These are phyloP conservation scores for Urocolius indicus DNA, from an alignment of 2,113 vertebrate genomes.

Conservation along the genomic window DNA sequence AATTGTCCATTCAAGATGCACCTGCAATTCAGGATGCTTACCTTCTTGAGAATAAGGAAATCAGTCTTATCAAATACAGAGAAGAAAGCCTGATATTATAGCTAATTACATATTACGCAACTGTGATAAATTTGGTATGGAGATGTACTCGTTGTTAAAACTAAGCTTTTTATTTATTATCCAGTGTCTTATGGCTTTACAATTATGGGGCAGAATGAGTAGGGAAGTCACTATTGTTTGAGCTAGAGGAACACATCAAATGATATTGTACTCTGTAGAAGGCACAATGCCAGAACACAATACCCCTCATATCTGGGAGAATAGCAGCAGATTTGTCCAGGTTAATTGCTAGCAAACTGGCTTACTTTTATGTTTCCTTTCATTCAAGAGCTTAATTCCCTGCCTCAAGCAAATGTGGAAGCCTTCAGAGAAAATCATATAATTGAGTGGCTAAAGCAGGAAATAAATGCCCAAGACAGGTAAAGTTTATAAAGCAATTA, in stretches of 20 bases:
- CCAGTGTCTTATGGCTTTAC: neutral
- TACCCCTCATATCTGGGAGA: neutral
- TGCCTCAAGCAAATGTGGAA: neutral
- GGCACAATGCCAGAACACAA: neutral
- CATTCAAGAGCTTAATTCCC: neutral
- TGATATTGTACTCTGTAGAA: neutral
- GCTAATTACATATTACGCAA: neutral
- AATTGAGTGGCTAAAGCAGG: neutral
- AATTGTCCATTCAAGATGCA: accelerated
- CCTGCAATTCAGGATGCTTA: neutral
- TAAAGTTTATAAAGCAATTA: neutral
- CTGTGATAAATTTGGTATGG: neutral
- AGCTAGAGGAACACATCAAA: neutral
- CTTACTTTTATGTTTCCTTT: neutral
- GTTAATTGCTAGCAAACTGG: neutral
- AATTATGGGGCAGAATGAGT: neutral
- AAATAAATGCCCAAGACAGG: neutral
- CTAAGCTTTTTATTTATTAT: neutral
- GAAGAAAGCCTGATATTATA: neutral
- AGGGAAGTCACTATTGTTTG: neutral
- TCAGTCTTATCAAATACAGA: neutral
- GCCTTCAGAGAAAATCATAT: neutral
- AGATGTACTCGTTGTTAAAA: neutral
- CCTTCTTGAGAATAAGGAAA: neutral
- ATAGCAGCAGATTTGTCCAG: neutral